Base-by-base conservation (phyloP, 2,888 invertebrate species). In the Terebella lapidaria region DNA sequence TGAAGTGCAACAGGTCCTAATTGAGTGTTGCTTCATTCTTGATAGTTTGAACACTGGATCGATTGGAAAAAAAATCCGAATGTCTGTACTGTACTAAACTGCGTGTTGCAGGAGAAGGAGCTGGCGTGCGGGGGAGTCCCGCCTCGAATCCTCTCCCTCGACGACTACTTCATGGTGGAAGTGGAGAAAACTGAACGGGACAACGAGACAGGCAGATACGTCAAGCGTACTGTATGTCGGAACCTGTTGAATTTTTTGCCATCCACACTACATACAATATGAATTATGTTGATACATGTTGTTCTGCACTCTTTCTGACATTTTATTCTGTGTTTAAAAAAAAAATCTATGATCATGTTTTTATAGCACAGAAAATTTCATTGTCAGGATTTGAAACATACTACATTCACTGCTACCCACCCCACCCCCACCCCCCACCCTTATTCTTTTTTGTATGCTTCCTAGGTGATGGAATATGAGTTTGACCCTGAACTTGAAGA, bases 91-190 rank as follows among this genome's bases (percentile, higher is more conserved):
- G n/a, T n/a, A n/a, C n/a, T n/a, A n/a, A n/a, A n/a, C n/a, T n/a
- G n/a, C n/a, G n/a, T n/a, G n/a, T n/a, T n/a, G n/a, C 49, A 87
- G 86, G 87, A 87, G 63, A 86, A 86, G 71, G 87, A 87, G 77
- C 86, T 91, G 0, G 90, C 91, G 77, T 87, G 89, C 81, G 90
- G 91, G 46, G 93, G 92, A 3, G 88, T 89, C 60, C 89, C 92
- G n/a, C 93, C 91, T 0, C 85, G 95, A 68, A 92, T 96, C 74
- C 84, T 96, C 74, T 93, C 92, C 63, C 86, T 96, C 63, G 95
- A 96, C 79, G 95, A 96, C 82, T 96, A 96, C 81, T 96, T 94
- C 69, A 89, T 94, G 86, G 87, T 90, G 61, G 83, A 84, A 68
- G 92, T 73, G 0, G 81, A 82, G 63, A 75, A 76, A 59, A 70